Conservation (phyloP, 2,888 invertebrate genomes). For the Dasypogon diadema region DNA sequence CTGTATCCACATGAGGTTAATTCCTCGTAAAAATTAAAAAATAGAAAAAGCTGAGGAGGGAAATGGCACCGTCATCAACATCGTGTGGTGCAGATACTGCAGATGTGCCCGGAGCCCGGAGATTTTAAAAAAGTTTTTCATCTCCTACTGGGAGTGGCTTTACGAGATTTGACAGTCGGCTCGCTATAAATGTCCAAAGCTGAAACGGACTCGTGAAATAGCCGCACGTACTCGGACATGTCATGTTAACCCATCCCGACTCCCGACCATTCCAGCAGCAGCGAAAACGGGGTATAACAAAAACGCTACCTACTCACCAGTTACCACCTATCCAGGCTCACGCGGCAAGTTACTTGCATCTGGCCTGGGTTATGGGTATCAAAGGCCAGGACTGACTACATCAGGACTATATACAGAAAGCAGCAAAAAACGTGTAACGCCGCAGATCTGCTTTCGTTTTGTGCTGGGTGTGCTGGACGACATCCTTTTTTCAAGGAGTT, state of each 20-base stretch:
- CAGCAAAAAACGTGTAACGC: not conserved
- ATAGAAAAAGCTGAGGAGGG: not conserved
- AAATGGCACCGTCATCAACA: not conserved
- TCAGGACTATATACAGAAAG: not conserved
- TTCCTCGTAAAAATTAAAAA: conserved; percentile 12
- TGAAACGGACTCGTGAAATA: conserved; percentile 23
- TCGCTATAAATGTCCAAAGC: conserved; percentile 25
- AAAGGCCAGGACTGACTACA: not conserved
- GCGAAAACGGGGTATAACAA: not conserved
- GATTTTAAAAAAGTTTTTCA: conserved; percentile 1
- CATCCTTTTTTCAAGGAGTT: too few species aligned
- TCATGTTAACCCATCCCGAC: not conserved
- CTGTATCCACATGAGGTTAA: not conserved
- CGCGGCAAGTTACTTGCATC: not conserved
- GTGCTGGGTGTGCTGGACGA: not conserved
- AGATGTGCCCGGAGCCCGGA: not conserved
- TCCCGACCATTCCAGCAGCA: not conserved
- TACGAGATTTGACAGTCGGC: not conserved
- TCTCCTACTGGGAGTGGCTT: conserved; percentile 42
- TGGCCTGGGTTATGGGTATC: not conserved
- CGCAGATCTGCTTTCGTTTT: not conserved
- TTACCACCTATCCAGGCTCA: too few species aligned
- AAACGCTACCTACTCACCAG: not conserved
- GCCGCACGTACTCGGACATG: not conserved
- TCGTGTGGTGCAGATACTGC: conserved; percentile 34